phyloP scores from a whole-genome alignment of 92 coral and sea anemone genomes.

The Pocillopora meandrina region DNA sequence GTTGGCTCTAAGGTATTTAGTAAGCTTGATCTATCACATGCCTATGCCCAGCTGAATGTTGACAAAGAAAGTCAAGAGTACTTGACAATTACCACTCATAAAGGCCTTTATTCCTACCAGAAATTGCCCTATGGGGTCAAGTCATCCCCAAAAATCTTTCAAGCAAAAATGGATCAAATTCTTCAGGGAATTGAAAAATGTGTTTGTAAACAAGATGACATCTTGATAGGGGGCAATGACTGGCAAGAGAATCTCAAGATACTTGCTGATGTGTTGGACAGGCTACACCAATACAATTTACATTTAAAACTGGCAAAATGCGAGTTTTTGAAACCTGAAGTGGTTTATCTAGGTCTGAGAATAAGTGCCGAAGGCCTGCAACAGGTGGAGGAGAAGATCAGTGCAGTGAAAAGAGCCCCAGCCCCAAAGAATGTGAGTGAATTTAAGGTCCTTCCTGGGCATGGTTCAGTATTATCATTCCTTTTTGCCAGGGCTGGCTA shows the following conservation, averaged over 20 bases:
- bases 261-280: no score
- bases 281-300: no score
- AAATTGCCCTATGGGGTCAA: conserved; percentile 30
- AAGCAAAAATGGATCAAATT: conserved; percentile 36
- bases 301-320: no score
- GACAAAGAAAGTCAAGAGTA: conserved; percentile 18
- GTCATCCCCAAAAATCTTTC: conserved; percentile 50
- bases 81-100: conserved; percentile 65
- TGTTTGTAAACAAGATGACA: no score
- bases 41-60: conserved; percentile 42
- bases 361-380: conserved; percentile 64
- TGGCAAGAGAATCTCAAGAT: no score
- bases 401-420: conserved; percentile 61
- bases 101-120: conserved; percentile 56
- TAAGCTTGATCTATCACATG: conserved; percentile 27
- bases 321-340: conserved; percentile 51
- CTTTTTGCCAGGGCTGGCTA: conserved; percentile 57
- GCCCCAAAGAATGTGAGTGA: conserved; percentile 56
- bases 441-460: conserved; percentile 63
- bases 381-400: conserved; percentile 63
- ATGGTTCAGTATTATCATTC: conserved; percentile 61
- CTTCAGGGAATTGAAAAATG: no score
- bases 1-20: not conserved
- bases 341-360: conserved; percentile 58
- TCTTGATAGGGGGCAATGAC: no score